Base-by-base conservation (phyloP, 2,113 vertebrate species). In the Cariama cristata region DNA sequence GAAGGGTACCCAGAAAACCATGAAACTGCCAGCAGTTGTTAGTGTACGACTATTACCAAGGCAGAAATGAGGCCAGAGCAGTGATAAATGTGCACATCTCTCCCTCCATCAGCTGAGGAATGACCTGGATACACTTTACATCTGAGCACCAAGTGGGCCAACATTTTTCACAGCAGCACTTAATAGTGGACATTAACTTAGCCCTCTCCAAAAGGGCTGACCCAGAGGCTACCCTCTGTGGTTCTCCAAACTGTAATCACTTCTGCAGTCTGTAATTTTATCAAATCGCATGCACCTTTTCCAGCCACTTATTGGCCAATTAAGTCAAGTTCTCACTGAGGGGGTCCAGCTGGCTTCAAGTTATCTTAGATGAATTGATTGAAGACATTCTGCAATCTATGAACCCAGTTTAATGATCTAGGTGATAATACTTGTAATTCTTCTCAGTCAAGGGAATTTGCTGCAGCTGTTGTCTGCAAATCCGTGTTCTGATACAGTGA, bases 381-480 rank as follows among this genome's bases (percentile, higher is more conserved):
- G 99, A 99, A 99, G 99, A 99, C 98, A 98, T 99, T 98, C 98
- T 98, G 98, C 99, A 98, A 98, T 99, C 99, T 99, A 99, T 99
- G 99, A 99, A 99, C 98, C 99, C 97, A 88, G 98, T 99, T 99
- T 99, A 99, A 99, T 99, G 99, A 99, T 99, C 99, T 99, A 99
- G 99, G 99, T 99, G 99, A 99, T 99, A 99, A 99, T 99, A 99
- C 99, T 99, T 99, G 99, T 99, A 99, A 99, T 99, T 99, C 99
- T 99, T 99, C 99, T 99, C 99, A 99, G 99, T 99, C 99, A 99
- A 98, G 99, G 99, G 99, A 99, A 99, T 99, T 98, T 98, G 98
- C 98, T 98, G 98, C 99, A 99, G 99, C 99, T 99, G 99, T 99
- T 99, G 98, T 99, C 94, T 95, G 98, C 91, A 99, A 99, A 99